Evolutionary conservation across 1,140 invertebrate species (phyloP), one percentile per base, ranked within the genome.

Genomic region (Micrasema minimum): DNA sequence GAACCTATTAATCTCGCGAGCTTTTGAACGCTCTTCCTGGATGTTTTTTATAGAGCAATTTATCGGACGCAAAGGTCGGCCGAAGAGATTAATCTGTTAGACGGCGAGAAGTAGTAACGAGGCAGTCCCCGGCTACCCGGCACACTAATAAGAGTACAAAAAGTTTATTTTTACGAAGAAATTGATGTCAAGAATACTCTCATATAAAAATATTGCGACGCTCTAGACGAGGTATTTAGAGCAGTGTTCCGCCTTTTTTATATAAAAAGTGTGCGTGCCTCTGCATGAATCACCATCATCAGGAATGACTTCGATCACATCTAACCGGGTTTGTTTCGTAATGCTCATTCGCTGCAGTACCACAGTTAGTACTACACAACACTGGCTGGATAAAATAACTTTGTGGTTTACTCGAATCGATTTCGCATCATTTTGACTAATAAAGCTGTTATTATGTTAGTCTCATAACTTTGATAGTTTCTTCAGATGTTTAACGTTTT

Each of bases 121-220:
- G 11, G 16, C 9, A 6, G 22, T 12, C 48, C 10, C 48, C 48
- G 48, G 3, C 48, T 2, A 31, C 16, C 48, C 48, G 22, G 10
- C 48, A 20, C 48, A 22, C 18, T 16, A 22, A 51, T 51, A 22
- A 22, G 11, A 51, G 22, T 51, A 51, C 2, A 51, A 10, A 22
- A 51, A 51, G 22, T 18, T 57, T 57, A 14, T 57, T 37, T 31
- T 57, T 16, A n/a, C 53, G 31, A 57, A 57, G 53, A 57, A 35
- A 57, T 57, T 57, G 53, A 57, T 57, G 53, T 57, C 53, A 57
- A 35, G 53, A 35, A 35, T 38, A 38, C 35, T 38, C 12, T 12
- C 23, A 18, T 38, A 14, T 31, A 31, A 31, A 31, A 31, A 6
- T n/a, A 16, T 31, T 11, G 23, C 22, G 10, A 9, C 9, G 14